These are phyloP conservation scores for Chymomyza costata DNA, from an alignment of 1,140 invertebrate genomes.

Conservation along the genomic window DNA sequence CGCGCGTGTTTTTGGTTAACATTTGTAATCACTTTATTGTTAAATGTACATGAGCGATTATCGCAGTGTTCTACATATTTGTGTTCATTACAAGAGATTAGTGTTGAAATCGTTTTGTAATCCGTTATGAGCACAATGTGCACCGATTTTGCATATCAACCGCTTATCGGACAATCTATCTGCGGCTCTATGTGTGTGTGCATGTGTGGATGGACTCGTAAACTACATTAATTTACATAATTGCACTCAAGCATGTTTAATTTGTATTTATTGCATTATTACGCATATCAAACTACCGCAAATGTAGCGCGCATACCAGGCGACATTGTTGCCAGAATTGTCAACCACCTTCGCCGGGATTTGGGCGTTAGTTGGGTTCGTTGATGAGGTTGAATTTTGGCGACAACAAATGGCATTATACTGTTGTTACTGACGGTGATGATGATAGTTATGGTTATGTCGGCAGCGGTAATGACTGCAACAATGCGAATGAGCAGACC, in stretches of 20 bases:
- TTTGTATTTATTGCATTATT: constrained; percentile 73
- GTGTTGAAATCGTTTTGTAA: constrained; percentile 64
- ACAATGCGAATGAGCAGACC: no score
- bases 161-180: constrained; percentile 10
- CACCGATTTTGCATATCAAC: no score
- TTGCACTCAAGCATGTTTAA: constrained; percentile 72
- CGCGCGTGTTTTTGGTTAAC: constrained; percentile 13
- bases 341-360: no score
- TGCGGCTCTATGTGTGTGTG: constrained; percentile 3
- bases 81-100: constrained; percentile 72
- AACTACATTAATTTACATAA: constrained; percentile 68
- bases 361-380: no score
- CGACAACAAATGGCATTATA: no score
- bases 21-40: constrained; percentile 54
- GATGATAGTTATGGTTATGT: no score
- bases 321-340: no score
- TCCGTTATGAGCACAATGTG: constrained; percentile 33
- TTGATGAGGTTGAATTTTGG: no score
- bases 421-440: no score
- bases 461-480: no score
- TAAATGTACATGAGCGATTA: constrained; percentile 67
- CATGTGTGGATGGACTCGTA: constrained; percentile 39
- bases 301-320: constrained; percentile 44
- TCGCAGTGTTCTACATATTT: constrained; percentile 64
- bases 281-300: constrained; percentile 55